Evolutionary conservation across 2,888 invertebrate genomes (phyloP), one percentile per base, ranked within the genome.

Genomic region (Listrodromus nycthemerus): DNA sequence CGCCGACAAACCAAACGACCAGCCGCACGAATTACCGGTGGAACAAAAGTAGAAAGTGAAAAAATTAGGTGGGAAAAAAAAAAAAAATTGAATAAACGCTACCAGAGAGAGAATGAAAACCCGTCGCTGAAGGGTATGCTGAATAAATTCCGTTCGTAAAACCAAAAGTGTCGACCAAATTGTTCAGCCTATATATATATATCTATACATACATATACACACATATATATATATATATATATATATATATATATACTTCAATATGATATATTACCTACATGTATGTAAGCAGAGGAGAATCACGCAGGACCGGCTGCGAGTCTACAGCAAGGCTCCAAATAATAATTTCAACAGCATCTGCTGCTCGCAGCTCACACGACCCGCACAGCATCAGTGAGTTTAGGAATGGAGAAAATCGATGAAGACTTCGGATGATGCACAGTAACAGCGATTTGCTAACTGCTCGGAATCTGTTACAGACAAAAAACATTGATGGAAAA

Each of bases 331-430:
- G 77, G 52, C 21, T 50, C 55, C 30, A 67, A 77, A 82, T 82
- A 50, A 79, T 71, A 55, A 82, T 77, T 66, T 71, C 77, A 61
- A 71, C 71, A 27, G 48, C 48, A 66, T 71, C 65, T 65, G 79
- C 77, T 69, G 58, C 58, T 21, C 55, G 27, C 24, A 66, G 52
- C 58, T 58, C 58, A 27, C 58, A 13, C 24, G 27, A 58, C 24
- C 4, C 58, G 24, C 58, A 21, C 50, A 50, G 58, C 58, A 58
- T 27, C 58, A 8, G 58, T n/a, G 50, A 16, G 58, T 58, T 58
- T 24, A 27, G 58, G 58, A 24, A 58, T 16, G 58, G 58, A 16
- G 21, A 58, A 58, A 21, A 58, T 58, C 58, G 58, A 58, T 58
- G 58, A 58, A 58, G 58, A 58, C 21, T 58, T 5, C 5, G 58